Percentiles rank a stretch among this genome's conserved stretches.
Evolutionary conservation across 1,140 invertebrate species (phyloP).

Genomic region (Drosophila kurseongensis): DNA sequence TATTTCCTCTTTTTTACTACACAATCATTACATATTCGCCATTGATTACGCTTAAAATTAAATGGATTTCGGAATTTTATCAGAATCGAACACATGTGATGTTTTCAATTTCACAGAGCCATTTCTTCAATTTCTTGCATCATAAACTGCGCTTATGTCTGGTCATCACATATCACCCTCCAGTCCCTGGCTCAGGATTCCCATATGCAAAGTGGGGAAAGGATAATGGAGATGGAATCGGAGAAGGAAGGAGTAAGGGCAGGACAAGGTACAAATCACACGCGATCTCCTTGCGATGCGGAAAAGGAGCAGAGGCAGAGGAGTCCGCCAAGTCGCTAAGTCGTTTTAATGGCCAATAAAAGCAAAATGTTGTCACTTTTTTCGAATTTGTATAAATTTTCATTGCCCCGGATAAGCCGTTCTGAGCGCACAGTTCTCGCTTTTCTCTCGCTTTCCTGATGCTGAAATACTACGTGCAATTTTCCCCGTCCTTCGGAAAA

Average conservation of each 20-base stretch:
- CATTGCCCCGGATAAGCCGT: conserved; percentile 83
- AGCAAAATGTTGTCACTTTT: conserved; percentile 84
- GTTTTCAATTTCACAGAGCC: conserved; percentile 17
- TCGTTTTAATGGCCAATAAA: conserved; percentile 85
- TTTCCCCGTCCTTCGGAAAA: conserved; percentile 23
- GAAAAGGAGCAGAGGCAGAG: conserved; percentile 9
- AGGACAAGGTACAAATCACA: conserved; percentile 71
- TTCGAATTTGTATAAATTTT: conserved; percentile 84
- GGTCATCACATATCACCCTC: conserved; percentile 22
- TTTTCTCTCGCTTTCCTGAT: conserved; percentile 55
- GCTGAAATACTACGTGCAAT: conserved; percentile 84
- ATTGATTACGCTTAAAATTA: neutral
- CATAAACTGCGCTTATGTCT: conserved; percentile 48
- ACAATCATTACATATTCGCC: neutral
- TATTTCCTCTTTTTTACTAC: too few species aligned
- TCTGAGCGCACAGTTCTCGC: conserved; percentile 42
- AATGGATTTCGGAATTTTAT: conserved; percentile 44
- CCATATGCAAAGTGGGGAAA: conserved; percentile 39
- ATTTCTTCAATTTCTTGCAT: conserved; percentile 21
- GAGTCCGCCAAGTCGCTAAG: conserved; percentile 79
- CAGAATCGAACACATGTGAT: conserved; percentile 21
- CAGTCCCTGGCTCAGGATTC: conserved; percentile 2
- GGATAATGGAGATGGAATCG: neutral
- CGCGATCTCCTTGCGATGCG: conserved; percentile 49
- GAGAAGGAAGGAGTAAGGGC: conserved; percentile 19